Percentiles rank a stretch among this genome's conserved stretches.
Evolutionary conservation across 2,113 vertebrate genomes (phyloP).

Genomic region (Rhea pennata): DNA sequence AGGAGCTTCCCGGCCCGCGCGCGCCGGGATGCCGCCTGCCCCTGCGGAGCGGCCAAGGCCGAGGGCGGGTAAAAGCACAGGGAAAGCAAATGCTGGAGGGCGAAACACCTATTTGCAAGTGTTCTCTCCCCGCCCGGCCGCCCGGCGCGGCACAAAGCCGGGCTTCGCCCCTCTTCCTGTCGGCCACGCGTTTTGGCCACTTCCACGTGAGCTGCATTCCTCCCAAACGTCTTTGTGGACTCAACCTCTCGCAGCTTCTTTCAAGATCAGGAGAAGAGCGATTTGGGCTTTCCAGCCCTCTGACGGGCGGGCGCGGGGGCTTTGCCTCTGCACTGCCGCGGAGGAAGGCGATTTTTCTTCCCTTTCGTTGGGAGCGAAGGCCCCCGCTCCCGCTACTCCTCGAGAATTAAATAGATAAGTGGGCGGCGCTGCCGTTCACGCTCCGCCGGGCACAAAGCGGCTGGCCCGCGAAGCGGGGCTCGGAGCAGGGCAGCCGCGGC

Average conservation of each 20-base stretch:
- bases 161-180: neutral
- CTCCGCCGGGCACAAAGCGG: conserved; percentile 69
- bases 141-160: rapidly evolving
- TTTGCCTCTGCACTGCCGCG: neutral
- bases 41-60: rapidly evolving
- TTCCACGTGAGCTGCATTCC: neutral
- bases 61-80: neutral
- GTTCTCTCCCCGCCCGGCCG: neutral
- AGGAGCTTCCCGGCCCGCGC: conserved; percentile 34
- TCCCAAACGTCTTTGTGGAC: neutral
- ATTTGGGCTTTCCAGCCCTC: neutral
- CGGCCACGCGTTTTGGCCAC: neutral
- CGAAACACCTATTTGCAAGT: neutral
- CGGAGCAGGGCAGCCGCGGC: conserved; percentile 10
- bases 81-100: neutral
- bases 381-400: conserved; percentile 47
- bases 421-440: conserved; percentile 71
- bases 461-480: conserved; percentile 44
- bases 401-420: conserved; percentile 70
- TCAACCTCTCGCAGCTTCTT: neutral
- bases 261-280: neutral
- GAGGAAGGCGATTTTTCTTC: conserved; percentile 60
- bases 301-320: neutral
- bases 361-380: neutral
- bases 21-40: neutral